Evolutionary conservation across 2,797 vertebrate genomes (phyloP).

Genomic region (Percopsis omiscomaycus): DNA sequence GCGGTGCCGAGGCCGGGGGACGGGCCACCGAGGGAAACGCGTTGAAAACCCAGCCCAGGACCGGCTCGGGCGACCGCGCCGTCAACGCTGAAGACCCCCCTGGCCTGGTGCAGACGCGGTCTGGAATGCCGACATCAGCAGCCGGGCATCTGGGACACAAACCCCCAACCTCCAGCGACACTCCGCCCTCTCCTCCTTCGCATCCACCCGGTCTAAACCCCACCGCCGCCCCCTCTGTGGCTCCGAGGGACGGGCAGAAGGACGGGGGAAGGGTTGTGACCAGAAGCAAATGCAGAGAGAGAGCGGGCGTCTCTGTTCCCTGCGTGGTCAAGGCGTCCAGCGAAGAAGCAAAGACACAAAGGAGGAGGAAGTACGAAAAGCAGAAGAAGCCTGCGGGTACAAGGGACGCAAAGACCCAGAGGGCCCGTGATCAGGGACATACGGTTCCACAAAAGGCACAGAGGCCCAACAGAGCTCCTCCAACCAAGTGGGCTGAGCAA

Average conservation of each 20-base stretch:
- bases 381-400: background rate
- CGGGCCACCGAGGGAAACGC: background rate
- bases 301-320: too few relatives aligned
- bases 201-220: background rate
- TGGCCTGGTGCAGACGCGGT: background rate
- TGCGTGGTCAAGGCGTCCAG: too few relatives aligned
- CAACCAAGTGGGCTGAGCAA: background rate
- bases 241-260: background rate
- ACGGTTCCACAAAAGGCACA: constrained; percentile 26
- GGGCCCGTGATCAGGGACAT: background rate
- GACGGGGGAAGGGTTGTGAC: background rate
- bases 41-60: background rate
- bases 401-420: background rate
- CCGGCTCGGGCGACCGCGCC: background rate
- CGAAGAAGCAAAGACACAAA: background rate
- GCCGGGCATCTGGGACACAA: background rate
- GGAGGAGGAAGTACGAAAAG: background rate
- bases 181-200: too few relatives aligned
- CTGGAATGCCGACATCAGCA: too few relatives aligned
- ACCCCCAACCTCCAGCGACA: background rate
- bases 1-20: background rate
- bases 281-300: background rate
- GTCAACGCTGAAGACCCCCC: too few relatives aligned
- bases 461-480: constrained; percentile 12
- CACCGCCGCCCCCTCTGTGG: background rate